Base-by-base conservation (phyloP, 2,113 vertebrate species). In the Bufo gargarizans region DNA sequence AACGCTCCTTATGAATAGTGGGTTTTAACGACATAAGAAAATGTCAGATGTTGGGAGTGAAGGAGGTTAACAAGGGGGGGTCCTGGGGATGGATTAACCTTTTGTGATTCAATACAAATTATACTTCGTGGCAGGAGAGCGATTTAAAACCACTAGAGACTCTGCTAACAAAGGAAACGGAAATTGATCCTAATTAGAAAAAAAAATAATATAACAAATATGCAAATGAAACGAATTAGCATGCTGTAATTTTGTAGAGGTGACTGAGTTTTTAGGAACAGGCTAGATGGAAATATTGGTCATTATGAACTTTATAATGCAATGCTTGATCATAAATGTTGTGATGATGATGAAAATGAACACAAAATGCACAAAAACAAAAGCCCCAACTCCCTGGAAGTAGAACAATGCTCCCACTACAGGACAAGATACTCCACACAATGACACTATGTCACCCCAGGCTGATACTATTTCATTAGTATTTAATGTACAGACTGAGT, bases 91-190 rank as follows among this genome's bases (percentile, higher is more conserved):
- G 87, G 87, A 88, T 88, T 88, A 88, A 88, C 87, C 87, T 88
- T 83, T 88, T 88, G 78, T 88, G 78, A 88, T 88, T 65, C 79
- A 88, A 88, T 79, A 82, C 86, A 88, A 88, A 90, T 63, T 88
- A 85, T 79, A 63, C 85, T 53, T 85, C 77, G 71, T 90, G 86
- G 82, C 49, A 85, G 77, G 86, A 86, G 76, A 88, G 76, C 59
- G 67, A 80, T 81, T 65, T 63, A 63, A 65, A 81, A 14, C 82
- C 86, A 77, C 89, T 67, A 65, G 82, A 74, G 86, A 85, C 77
- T 5, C 63, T 4, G 81, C 53, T 72, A 90, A 88, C 86, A 88
- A 90, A 88, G 74, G 77, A 84, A 78, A 74, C 74, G 79, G 89
- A 84, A 90, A 90, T 88, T 87, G 82, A 88, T 79, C 77, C 72